phyloP scores from a whole-genome alignment of 2,113 vertebrate species.

The Ciconia boyciana region DNA sequence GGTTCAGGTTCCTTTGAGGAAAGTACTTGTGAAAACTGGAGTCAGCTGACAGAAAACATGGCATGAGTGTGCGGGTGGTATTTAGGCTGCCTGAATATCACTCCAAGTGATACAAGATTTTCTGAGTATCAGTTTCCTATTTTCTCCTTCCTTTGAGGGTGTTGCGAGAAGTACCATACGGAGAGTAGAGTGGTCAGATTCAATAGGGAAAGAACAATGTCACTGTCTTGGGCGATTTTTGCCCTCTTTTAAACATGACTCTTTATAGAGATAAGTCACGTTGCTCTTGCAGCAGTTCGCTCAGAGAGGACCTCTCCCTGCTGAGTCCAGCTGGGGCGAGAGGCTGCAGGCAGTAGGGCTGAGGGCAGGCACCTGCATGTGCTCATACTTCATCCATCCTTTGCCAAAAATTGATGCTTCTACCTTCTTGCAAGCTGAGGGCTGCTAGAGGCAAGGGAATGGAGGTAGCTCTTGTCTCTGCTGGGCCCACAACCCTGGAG shows the following conservation, averaged over 20 bases:
- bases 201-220: background rate
- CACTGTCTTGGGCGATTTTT: background rate
- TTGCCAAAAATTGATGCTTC: background rate
- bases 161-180: background rate
- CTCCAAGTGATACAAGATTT: background rate
- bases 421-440: background rate
- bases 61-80: background rate
- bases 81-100: background rate
- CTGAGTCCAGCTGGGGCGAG: background rate
- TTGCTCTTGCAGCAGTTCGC: background rate
- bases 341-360: background rate
- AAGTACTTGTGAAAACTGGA: background rate
- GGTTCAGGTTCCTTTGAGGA: background rate
- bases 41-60: background rate
- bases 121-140: fast-evolving
- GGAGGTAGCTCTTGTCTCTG: background rate
- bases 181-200: fast-evolving
- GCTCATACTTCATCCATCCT: background rate
- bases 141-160: background rate
- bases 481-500: background rate
- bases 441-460: background rate
- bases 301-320: background rate
- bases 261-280: fast-evolving
- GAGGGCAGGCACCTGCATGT: background rate
- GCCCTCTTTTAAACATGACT: background rate